Evolutionary conservation across 2,888 invertebrate genomes (phyloP).

Genomic region (Norana najaformis): DNA sequence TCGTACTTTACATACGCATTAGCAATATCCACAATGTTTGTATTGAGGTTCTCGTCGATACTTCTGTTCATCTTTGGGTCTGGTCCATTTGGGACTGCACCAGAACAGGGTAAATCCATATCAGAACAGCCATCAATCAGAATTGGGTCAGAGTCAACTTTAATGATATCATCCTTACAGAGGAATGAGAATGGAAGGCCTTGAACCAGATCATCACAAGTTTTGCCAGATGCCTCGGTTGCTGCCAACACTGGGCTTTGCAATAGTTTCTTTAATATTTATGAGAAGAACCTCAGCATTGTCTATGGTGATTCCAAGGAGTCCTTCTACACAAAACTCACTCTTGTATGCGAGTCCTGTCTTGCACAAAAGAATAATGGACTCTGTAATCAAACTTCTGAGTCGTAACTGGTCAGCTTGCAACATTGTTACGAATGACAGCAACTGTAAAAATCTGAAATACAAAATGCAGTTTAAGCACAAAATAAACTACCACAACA

Average conservation of each 20-base stretch:
- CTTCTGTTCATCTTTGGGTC: background rate
- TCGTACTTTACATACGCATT: constrained; percentile 8
- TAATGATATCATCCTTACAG: constrained; percentile 3
- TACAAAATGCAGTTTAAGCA: background rate
- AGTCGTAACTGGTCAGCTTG: constrained; percentile 33
- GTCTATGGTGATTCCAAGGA: constrained; percentile 43
- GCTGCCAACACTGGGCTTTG: background rate
- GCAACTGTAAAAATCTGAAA: background rate
- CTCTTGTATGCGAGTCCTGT: constrained; percentile 31
- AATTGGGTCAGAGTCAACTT: constrained; percentile 10
- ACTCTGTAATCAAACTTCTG: constrained; percentile 38
- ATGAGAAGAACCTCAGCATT: constrained; percentile 41
- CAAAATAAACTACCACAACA: background rate
- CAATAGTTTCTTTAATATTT: constrained; percentile 42
- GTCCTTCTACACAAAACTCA: constrained; percentile 42
- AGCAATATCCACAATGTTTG: background rate
- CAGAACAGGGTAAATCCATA: constrained; percentile 5
- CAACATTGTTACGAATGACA: background rate
- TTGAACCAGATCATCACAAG: background rate
- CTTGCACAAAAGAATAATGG: constrained; percentile 39
- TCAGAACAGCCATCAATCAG: background rate
- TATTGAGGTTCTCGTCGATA: background rate
- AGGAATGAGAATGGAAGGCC: constrained; percentile 15
- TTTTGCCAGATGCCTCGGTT: background rate
- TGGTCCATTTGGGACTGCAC: background rate